Conservation (phyloP, 2,888 invertebrate genomes). For the Itoplectis maculator region DNA sequence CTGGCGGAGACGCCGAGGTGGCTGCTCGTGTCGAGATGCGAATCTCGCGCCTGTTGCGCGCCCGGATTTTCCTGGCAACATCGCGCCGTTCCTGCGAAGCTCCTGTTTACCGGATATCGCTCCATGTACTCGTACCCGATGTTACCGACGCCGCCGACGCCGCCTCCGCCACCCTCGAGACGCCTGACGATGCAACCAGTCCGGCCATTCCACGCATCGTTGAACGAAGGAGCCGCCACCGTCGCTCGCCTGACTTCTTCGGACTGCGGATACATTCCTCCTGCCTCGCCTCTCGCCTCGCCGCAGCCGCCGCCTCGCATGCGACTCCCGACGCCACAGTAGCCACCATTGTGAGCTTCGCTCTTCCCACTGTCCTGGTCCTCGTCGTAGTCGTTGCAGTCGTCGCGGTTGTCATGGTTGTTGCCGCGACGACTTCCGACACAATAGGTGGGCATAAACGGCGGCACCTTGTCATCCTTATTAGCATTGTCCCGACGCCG, state of each 20-base stretch:
- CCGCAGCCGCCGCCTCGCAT: conserved; percentile 74
- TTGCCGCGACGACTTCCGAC: conserved; percentile 60
- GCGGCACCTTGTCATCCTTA: conserved; percentile 64
- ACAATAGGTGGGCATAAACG: conserved; percentile 68
- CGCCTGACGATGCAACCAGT: conserved; percentile 53
- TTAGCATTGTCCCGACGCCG: conserved; percentile 61
- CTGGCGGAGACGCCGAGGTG: no score
- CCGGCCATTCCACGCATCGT: conserved; percentile 49
- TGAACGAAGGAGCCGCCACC: conserved; percentile 40
- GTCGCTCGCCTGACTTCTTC: conserved; percentile 40
- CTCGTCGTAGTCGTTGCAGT: conserved; percentile 23
- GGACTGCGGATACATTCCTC: conserved; percentile 56
- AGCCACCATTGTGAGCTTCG: conserved; percentile 46
- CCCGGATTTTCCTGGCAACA: conserved; percentile 33
- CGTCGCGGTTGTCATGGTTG: no score
- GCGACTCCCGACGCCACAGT: conserved; percentile 56
- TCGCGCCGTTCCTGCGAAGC: background rate
- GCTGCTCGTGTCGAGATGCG: conserved; percentile 42
- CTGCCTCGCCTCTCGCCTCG: conserved; percentile 54
- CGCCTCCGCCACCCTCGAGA: conserved; percentile 69
- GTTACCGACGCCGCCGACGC: conserved; percentile 62
- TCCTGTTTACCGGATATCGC: conserved; percentile 39
- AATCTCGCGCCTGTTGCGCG: conserved; percentile 23
- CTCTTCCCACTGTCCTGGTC: conserved; percentile 9
- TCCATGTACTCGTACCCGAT: conserved; percentile 40